Conservation (phyloP, 2,888 invertebrate species). For the Idaea biselata region DNA sequence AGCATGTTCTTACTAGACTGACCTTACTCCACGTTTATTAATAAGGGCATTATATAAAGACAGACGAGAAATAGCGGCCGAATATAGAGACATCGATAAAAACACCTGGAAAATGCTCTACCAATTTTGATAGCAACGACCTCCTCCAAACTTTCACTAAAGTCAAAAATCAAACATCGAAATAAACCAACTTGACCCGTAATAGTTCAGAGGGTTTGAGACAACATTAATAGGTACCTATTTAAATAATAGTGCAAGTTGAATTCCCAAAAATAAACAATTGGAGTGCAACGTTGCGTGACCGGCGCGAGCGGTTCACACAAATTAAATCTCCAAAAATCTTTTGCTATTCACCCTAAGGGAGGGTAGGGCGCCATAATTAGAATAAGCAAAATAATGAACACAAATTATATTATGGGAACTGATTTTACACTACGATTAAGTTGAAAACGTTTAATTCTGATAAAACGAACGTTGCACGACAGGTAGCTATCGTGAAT, state of each 20-base stretch:
- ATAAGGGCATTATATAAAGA: too few species aligned
- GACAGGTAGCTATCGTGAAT: background rate
- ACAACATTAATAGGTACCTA: slow-evolving; percentile 10
- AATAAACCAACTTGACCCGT: background rate
- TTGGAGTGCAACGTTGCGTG: slow-evolving; percentile 48
- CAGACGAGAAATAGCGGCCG: too few species aligned
- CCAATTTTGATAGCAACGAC: background rate
- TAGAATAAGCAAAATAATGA: slow-evolving; percentile 70
- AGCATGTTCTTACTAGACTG: too few species aligned
- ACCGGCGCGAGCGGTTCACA: slow-evolving; percentile 61
- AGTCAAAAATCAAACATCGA: background rate
- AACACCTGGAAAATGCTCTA: too few species aligned
- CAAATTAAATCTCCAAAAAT: slow-evolving; percentile 68
- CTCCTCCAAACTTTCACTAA: background rate
- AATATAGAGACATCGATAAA: too few species aligned
- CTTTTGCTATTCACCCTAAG: slow-evolving; percentile 43
- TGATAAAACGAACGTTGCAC: slow-evolving; percentile 28
- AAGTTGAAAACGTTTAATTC: slow-evolving; percentile 7
- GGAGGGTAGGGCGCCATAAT: slow-evolving; percentile 60
- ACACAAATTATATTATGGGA: slow-evolving; percentile 62
- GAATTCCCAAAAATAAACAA: slow-evolving; percentile 42
- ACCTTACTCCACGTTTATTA: too few species aligned
- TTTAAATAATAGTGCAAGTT: slow-evolving; percentile 32
- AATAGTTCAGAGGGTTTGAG: background rate
- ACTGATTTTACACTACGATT: slow-evolving; percentile 47